A percentile compares a stretch with the other conserved stretches of the same genome.
Evolutionary conservation across 2,113 vertebrate species (phyloP).

Genomic region (Orientallactaga bullata): DNA sequence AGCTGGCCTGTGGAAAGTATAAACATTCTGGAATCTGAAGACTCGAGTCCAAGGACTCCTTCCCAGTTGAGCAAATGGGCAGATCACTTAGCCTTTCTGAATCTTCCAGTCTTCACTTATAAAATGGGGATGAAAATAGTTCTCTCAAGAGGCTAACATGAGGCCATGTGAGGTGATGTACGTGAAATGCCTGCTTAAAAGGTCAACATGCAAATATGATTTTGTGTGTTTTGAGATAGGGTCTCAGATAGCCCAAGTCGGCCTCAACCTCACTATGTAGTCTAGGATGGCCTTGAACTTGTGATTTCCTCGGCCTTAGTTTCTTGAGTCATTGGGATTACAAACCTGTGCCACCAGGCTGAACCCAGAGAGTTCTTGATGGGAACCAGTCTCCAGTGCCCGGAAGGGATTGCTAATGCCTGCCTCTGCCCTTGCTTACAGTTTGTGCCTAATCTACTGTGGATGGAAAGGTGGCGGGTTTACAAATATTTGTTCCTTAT

Average conservation of each 20-base stretch:
- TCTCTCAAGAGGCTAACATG: neutral
- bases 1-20: neutral
- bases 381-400: neutral
- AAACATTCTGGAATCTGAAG: neutral
- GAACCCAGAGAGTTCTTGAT: neutral
- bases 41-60: neutral
- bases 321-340: neutral
- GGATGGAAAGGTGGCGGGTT: constrained; percentile 48
- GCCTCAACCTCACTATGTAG: neutral
- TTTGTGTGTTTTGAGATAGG: neutral
- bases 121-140: neutral
- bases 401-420: neutral
- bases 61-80: neutral
- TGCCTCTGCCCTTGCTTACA: neutral
- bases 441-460: constrained; percentile 44
- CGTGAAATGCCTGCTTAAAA: neutral
- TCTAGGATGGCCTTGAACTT: neutral
- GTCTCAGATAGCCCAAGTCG: neutral
- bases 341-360: neutral
- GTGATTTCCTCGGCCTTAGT: neutral
- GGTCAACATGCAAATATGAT: neutral
- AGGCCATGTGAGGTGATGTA: neutral
- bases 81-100: neutral
- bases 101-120: neutral
- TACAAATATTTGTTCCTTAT: constrained; percentile 76